These are phyloP conservation scores for Actinia equina DNA, from an alignment of 64 coral and sea anemone genomes.

Conservation along the genomic window DNA sequence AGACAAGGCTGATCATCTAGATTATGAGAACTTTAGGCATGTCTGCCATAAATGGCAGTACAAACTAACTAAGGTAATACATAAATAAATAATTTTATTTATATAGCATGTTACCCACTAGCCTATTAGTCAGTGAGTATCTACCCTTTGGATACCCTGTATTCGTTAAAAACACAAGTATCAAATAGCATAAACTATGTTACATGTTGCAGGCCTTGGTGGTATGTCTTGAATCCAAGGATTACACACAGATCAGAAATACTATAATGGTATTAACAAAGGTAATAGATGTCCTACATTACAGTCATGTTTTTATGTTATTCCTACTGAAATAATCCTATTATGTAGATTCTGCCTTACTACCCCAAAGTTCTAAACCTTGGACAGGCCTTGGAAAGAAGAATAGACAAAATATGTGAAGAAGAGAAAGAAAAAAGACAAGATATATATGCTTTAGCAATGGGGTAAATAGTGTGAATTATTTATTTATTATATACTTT, in stretches of 20 bases:
- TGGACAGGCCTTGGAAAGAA: constrained; percentile 95
- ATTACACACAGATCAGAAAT: constrained; percentile 98
- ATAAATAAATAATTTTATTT: too few relatives aligned
- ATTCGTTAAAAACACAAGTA: too few relatives aligned
- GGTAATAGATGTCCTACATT: constrained; percentile 32
- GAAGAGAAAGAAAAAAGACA: constrained; percentile 97
- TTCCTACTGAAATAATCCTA: not conserved
- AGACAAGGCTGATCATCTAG: constrained; percentile 95
- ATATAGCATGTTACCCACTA: not conserved
- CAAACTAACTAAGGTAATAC: constrained; percentile 54
- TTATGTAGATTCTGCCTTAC: constrained; percentile 70
- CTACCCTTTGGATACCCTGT: not conserved
- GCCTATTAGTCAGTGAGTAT: not conserved
- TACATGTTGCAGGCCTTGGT: constrained; percentile 67
- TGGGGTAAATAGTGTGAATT: constrained; percentile 50
- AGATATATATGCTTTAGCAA: constrained; percentile 85
- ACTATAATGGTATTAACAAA: constrained; percentile 97
- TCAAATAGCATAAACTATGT: not conserved
- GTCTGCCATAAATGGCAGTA: constrained; percentile 99
- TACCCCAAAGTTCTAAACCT: constrained; percentile 97
- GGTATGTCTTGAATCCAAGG: constrained; percentile 96
- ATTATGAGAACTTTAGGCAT: constrained; percentile 98
- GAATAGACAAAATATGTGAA: constrained; percentile 98
- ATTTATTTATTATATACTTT: too few relatives aligned
- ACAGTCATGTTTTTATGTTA: not conserved